These are phyloP conservation scores for Crocuta crocuta DNA, from an alignment of 2,113 vertebrate species.

Conservation along the genomic window DNA sequence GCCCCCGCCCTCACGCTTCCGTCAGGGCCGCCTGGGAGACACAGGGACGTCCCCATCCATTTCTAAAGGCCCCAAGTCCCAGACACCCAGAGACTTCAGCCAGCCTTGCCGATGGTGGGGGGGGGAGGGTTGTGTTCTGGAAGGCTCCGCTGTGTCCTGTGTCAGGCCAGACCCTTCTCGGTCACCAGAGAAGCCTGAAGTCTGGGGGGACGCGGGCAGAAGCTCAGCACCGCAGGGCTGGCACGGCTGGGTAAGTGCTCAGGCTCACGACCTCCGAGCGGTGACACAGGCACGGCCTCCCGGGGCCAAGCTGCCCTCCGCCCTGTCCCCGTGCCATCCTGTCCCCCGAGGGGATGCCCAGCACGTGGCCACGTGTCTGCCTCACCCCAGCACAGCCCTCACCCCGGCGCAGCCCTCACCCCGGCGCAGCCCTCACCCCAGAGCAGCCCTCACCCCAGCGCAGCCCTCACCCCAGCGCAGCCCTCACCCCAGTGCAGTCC, in stretches of 20 bases:
- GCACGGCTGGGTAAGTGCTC: rapidly evolving
- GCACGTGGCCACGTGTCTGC: rapidly evolving
- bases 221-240: rapidly evolving
- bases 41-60: rapidly evolving
- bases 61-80: too few species aligned
- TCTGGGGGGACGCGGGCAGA: rapidly evolving
- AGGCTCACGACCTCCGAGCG: rapidly evolving
- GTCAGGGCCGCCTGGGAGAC: rapidly evolving
- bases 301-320: too few species aligned
- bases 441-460: too few species aligned
- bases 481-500: too few species aligned
- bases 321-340: rapidly evolving
- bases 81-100: too few species aligned
- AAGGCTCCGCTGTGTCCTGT: background rate
- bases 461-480: too few species aligned
- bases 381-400: background rate
- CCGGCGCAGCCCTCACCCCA: too few species aligned
- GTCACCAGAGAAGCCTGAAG: rapidly evolving
- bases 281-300: rapidly evolving
- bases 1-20: rapidly evolving
- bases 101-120: rapidly evolving
- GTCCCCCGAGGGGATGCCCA: rapidly evolving
- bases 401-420: too few species aligned
- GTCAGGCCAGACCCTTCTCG: rapidly evolving
- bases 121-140: background rate